These are phyloP conservation scores for Syngnathus acus DNA, from an alignment of 2,797 vertebrate species.

Conservation along the genomic window DNA sequence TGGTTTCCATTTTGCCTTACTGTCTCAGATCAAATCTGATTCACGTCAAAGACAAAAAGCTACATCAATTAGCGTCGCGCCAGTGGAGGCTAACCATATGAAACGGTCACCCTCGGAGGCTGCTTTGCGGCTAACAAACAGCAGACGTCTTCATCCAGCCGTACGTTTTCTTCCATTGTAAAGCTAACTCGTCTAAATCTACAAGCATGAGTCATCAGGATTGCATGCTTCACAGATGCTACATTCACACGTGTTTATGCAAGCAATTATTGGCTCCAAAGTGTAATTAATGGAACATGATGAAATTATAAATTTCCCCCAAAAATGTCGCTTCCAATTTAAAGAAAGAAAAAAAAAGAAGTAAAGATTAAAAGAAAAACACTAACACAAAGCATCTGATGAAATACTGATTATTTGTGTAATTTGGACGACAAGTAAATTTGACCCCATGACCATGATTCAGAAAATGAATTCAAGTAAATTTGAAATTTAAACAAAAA, in stretches of 20 bases:
- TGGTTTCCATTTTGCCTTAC: background rate
- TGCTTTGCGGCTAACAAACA: background rate
- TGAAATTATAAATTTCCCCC: background rate
- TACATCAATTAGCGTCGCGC: background rate
- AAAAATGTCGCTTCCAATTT: background rate
- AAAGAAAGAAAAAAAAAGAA: background rate
- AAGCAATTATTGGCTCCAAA: no score
- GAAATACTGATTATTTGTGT: background rate
- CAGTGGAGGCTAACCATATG: background rate
- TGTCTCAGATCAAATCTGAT: background rate
- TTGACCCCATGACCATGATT: background rate
- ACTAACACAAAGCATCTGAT: no score
- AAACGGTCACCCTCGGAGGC: background rate
- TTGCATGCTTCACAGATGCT: background rate
- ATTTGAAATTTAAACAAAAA: conserved; percentile 15
- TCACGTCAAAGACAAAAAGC: background rate
- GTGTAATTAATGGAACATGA: background rate
- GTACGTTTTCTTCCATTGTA: background rate
- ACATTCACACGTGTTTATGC: background rate
- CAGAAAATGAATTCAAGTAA: background rate
- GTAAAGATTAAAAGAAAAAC: background rate
- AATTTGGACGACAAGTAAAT: conserved; percentile 1
- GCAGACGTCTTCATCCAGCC: background rate
- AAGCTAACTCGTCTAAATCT: background rate
- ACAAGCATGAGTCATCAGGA: background rate